phyloP scores from a whole-genome alignment of 2,888 invertebrate species.

The Halictus ligatus region DNA sequence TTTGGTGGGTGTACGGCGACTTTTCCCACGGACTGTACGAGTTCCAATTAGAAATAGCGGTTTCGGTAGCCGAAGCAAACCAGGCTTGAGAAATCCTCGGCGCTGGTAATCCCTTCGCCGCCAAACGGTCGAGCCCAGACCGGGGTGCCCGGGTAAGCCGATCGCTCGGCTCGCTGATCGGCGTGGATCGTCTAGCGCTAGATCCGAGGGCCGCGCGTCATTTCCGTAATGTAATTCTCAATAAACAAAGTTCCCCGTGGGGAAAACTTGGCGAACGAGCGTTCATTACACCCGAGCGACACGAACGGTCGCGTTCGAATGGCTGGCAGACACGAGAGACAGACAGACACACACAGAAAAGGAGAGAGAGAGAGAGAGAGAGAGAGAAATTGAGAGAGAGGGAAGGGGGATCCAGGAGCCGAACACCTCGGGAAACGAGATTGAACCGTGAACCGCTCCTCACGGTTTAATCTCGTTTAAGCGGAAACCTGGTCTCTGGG shows the following conservation, averaged over 20 bases:
- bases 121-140: slow-evolving; percentile 15
- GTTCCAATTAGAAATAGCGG: slow-evolving; percentile 14
- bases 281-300: slow-evolving; percentile 41
- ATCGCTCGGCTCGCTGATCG: slow-evolving; percentile 15
- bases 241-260: slow-evolving; percentile 51
- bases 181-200: not conserved
- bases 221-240: slow-evolving; percentile 54
- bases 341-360: not conserved
- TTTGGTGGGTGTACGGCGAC: not conserved
- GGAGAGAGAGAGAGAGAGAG: not conserved
- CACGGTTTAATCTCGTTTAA: slow-evolving; percentile 33
- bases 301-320: slow-evolving; percentile 32
- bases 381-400: not conserved
- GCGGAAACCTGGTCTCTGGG: not conserved
- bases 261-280: slow-evolving; percentile 36
- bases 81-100: not conserved
- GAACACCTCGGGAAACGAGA: slow-evolving; percentile 30
- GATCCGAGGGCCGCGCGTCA: slow-evolving; percentile 35
- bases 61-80: not conserved
- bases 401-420: not conserved
- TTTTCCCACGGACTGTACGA: not conserved
- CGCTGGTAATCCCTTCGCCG: slow-evolving; percentile 22
- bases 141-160: slow-evolving; percentile 11
- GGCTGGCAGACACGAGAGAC: slow-evolving; percentile 41
- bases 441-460: slow-evolving; percentile 31